Evolutionary conservation across 2,113 vertebrate species (phyloP).

Genomic region (Dryoscopus gambensis): DNA sequence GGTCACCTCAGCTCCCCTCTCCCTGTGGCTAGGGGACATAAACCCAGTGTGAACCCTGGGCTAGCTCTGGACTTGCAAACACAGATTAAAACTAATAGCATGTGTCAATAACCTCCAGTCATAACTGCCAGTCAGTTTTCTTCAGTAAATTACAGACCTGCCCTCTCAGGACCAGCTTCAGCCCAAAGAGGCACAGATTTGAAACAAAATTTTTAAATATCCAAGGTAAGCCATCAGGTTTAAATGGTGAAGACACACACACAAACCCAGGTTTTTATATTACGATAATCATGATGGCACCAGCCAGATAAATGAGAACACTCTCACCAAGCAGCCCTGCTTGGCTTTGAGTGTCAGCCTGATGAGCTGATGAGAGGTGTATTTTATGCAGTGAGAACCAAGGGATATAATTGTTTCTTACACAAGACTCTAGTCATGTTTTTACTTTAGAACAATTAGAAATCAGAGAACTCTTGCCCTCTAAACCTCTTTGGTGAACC

Average conservation of each 20-base stretch:
- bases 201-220: neutral
- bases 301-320: neutral
- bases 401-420: neutral
- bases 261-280: neutral
- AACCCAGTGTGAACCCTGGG: neutral
- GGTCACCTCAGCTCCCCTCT: neutral
- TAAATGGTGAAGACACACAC: neutral
- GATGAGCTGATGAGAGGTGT: neutral
- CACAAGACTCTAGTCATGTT: fast-evolving
- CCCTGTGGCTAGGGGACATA: neutral
- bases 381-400: neutral
- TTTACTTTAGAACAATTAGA: neutral
- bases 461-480: neutral
- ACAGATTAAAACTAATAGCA: neutral
- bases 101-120: neutral
- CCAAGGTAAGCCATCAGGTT: neutral
- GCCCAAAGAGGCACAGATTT: neutral
- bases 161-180: neutral
- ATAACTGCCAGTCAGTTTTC: neutral
- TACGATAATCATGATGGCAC: neutral
- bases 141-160: neutral
- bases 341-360: neutral
- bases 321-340: neutral
- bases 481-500: neutral
- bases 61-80: neutral